Evolutionary conservation across 2,113 vertebrate genomes (phyloP), one percentile per base, ranked within the genome.

Genomic region (Gavia stellata): DNA sequence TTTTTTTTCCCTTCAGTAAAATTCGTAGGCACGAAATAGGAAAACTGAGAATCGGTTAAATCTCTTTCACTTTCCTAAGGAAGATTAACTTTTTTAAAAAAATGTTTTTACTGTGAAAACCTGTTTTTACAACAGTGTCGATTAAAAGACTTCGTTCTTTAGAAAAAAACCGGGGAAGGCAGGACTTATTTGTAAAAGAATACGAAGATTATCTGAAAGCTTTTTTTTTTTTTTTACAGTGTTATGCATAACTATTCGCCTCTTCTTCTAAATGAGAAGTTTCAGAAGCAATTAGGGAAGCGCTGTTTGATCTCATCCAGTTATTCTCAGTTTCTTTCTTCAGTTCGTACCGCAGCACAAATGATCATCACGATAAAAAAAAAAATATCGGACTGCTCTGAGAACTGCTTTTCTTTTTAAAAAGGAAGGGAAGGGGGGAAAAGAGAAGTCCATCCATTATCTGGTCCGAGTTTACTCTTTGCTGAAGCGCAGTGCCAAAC

Each of bases 271-370:
- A 96, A 88, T 28, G n/a, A 81, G 79, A 95, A 90, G 33, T 88
- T 88, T 88, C 94, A 83, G 85, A 96, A 94, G 49, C 89, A 94
- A 92, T 91, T 93, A 91, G 72, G 55, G 71, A 96, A 93, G 74
- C 45, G 17, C 83, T 92, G 52, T 96, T 91, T 94, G 83, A 95
- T 93, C 83, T 95, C 89, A 86, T 89, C 65, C 56, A 91, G 81
- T 87, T 94, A 86, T 92, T 96, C 92, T 91, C 61, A 66, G 68
- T 92, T 92, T 96, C 84, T 96, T 79, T 91, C 93, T 96, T 94
- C 93, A 89, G 77, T 92, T 93, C 28, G 11, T 45, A 83, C 71
- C 4, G 67, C 72, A 74, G 33, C 55, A 73, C 47, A 88, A 90
- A 47, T 16, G 74, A 86, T 62, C 88, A 26, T 73, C 90, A 33